A percentile compares a stretch with the other conserved stretches of the same genome.
Conservation (phyloP, 2,113 vertebrate genomes). For the Anser brachyrhynchus region DNA sequence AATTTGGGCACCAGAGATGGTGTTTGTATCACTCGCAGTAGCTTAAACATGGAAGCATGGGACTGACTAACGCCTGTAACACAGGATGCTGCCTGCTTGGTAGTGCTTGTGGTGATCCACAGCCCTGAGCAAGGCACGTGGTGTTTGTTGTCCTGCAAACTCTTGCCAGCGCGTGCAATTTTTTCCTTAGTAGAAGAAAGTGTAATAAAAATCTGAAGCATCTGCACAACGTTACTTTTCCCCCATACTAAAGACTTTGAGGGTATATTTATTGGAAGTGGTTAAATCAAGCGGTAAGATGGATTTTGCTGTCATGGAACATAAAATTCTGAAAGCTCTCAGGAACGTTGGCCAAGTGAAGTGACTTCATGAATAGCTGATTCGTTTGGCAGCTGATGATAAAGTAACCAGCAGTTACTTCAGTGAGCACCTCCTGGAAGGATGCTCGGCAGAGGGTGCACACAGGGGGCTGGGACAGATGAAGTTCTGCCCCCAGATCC, state of each 20-base stretch:
- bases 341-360: background rate
- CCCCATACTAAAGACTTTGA: background rate
- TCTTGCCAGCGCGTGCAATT: background rate
- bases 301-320: background rate
- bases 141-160: background rate
- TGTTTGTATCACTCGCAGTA: background rate
- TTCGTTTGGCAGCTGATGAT: background rate
- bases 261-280: background rate
- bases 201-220: background rate
- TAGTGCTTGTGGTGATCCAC: background rate
- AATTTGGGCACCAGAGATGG: background rate
- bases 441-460: background rate
- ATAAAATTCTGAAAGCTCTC: background rate
- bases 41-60: background rate
- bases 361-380: background rate
- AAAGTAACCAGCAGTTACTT: constrained; percentile 22
- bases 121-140: background rate
- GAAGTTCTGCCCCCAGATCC: background rate
- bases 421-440: background rate
- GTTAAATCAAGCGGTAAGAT: background rate
- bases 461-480: background rate
- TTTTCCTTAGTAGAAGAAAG: background rate
- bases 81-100: background rate
- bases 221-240: background rate
- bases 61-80: background rate